phyloP scores from a whole-genome alignment of 2,888 invertebrate species.

The Pyrochroa serraticornis region DNA sequence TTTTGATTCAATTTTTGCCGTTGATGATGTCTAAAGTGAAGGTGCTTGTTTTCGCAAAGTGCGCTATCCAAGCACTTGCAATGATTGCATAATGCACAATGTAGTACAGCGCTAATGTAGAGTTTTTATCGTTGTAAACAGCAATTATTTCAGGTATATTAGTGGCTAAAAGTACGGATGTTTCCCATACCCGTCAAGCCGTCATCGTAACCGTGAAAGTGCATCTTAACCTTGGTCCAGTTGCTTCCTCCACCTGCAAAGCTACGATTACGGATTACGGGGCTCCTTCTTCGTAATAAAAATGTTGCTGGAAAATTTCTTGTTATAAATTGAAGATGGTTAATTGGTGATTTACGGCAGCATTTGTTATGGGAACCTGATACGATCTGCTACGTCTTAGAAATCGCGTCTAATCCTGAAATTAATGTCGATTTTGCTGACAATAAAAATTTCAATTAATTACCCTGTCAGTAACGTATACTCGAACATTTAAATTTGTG shows the following conservation, averaged over 20 bases:
- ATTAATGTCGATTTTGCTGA: background rate
- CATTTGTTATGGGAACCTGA: no score
- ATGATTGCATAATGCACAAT: conserved; percentile 1
- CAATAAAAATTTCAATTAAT: conserved; percentile 15
- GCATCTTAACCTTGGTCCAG: conserved; percentile 40
- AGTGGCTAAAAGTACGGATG: conserved; percentile 33
- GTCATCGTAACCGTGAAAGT: conserved; percentile 41
- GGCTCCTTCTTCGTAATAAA: conserved; percentile 12
- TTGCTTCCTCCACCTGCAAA: conserved; percentile 38
- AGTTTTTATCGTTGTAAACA: background rate
- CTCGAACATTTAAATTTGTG: conserved; percentile 18
- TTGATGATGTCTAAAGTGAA: no score
- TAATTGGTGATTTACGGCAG: no score
- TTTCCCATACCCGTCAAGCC: conserved; percentile 31
- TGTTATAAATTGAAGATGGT: no score
- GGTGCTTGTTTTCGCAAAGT: no score
- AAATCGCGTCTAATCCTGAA: background rate
- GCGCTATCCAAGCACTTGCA: no score
- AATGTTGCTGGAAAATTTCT: background rate
- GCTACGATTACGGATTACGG: conserved; percentile 26
- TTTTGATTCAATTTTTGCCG: no score
- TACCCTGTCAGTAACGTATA: conserved; percentile 19
- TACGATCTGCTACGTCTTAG: no score
- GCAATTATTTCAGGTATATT: conserved; percentile 9
- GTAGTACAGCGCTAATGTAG: background rate